phyloP scores from a whole-genome alignment of 2,888 invertebrate genomes.

The Baccha elongata region DNA sequence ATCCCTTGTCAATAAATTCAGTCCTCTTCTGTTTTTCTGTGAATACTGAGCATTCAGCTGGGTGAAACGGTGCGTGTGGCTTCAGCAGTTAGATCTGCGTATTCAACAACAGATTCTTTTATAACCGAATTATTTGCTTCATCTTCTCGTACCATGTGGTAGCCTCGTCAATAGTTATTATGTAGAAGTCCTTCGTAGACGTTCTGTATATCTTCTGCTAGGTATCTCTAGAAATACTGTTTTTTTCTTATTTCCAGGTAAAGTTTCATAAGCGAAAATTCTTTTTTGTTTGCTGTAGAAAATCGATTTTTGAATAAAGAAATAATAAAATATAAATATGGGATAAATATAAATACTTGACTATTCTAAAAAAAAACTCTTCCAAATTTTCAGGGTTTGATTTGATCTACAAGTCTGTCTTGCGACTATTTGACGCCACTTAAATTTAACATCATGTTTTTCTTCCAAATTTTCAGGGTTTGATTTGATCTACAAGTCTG shows the following conservation, averaged over 20 bases:
- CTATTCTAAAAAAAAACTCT: background rate
- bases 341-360: no score
- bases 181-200: background rate
- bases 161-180: background rate
- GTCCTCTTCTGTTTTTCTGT: background rate
- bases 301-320: no score
- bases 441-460: background rate
- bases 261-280: no score
- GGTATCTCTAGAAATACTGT: background rate
- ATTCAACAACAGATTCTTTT: background rate
- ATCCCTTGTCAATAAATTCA: conserved; percentile 5
- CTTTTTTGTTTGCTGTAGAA: no score
- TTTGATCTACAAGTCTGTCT: background rate
- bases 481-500: background rate
- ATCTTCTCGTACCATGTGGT: background rate
- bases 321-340: no score
- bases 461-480: background rate
- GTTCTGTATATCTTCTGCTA: background rate
- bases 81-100: conserved; percentile 1
- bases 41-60: background rate
- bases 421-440: background rate
- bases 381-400: background rate
- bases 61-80: background rate
- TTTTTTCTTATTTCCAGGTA: background rate
- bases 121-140: background rate